Evolutionary conservation across 2,888 invertebrate genomes (phyloP).

Genomic region (Antheraea yamamai): DNA sequence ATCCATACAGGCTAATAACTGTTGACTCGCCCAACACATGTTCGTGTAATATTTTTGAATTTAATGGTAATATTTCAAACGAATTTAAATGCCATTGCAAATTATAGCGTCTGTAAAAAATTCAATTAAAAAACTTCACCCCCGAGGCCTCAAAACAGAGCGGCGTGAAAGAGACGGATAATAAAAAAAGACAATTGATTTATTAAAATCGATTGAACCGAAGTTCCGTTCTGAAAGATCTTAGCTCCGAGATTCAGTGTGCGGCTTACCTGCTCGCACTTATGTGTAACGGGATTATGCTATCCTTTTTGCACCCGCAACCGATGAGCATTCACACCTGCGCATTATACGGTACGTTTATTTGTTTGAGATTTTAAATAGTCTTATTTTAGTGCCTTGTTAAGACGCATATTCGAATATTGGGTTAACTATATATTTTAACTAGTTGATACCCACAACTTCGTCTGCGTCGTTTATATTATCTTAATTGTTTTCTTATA

Average conservation of each 20-base stretch:
- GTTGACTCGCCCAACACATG: not conserved
- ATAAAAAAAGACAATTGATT: slow-evolving; percentile 9
- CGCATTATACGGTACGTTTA: slow-evolving; percentile 67
- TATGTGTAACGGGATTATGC: slow-evolving; percentile 10
- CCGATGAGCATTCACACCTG: slow-evolving; percentile 73
- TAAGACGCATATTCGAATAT: slow-evolving; percentile 21
- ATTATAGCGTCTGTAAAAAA: not conserved
- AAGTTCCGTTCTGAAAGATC: slow-evolving; percentile 21
- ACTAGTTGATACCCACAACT: too few relatives aligned
- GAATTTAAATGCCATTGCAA: not conserved
- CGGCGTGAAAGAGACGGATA: not conserved
- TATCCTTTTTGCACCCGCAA: slow-evolving; percentile 61
- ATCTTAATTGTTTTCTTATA: too few relatives aligned
- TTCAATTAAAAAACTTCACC: slow-evolving; percentile 6
- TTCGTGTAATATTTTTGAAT: not conserved
- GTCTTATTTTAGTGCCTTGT: slow-evolving; percentile 60
- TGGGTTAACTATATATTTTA: not conserved
- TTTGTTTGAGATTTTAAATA: slow-evolving; percentile 60
- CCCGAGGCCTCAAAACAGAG: not conserved
- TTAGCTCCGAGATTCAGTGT: slow-evolving; percentile 19
- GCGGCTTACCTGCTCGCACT: not conserved
- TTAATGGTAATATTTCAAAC: not conserved
- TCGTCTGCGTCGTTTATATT: too few relatives aligned
- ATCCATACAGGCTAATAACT: too few relatives aligned
- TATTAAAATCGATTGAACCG: slow-evolving; percentile 11